Base-by-base conservation (phyloP, 2,888 invertebrate species). In the Taenaris catops region DNA sequence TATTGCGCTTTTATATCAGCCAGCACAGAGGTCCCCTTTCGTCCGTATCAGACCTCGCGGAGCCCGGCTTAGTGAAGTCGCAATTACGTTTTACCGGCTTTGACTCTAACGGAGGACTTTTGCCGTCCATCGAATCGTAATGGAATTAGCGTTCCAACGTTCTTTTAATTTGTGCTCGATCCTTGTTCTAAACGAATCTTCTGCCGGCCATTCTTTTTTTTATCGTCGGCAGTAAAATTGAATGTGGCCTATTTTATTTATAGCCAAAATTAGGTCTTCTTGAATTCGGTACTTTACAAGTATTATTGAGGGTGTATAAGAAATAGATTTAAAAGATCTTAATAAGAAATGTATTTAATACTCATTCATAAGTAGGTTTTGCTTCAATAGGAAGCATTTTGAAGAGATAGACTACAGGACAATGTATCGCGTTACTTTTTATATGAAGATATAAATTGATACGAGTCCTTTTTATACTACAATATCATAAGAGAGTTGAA, bases 1-100 rank as follows among this genome's bases (percentile, higher is more conserved):
- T 86, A 86, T 84, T 80, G 81, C 74, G 80, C 83, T 83, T 83
- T 83, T 84, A 84, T 84, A 84, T 84, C 81, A 79, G 75, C 78
- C 81, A 79, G 79, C 80, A 80, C 78, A 67, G 78, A 70, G 73
- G 74, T 72, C 78, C 83, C 81, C 78, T 81, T 78, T 73, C 75
- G 79, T 71, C 73, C 76, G 78, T 80, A 81, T 83, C 81, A 73
- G 78, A 64, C 71, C 65, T 68, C 71, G 73, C 70, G 79, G 73
- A 78, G 65, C 80, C 81, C 75, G 63, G 84, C 83, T 84, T 83
- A 83, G 80, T 80, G 68, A 73, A 83, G 78, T 83, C 75, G 83
- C 86, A 84, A 84, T 86, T 84, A 84, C 84, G 81, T 78, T 84
- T 79, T 80, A 73, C 80, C 75, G 72, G 80, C 84, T 83, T 79